Percentiles rank a stretch among this genome's conserved stretches.
Conservation (phyloP, 2,888 invertebrate species). For the Perdita meconis region DNA sequence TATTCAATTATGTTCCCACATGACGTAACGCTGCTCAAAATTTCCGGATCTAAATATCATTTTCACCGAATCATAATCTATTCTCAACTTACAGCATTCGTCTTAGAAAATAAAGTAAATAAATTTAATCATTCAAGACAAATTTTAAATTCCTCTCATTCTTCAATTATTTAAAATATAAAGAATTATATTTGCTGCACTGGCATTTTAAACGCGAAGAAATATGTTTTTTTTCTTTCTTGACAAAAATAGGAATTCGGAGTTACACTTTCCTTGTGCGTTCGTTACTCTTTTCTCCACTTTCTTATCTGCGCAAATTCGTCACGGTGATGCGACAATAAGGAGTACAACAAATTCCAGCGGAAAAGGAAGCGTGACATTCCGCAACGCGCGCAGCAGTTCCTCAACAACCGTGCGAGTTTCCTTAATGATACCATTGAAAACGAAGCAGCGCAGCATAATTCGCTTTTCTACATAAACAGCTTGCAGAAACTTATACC, state of each 20-base stretch:
- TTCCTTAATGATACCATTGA: constrained; percentile 22
- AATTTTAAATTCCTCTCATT: too few species aligned
- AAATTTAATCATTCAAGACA: too few species aligned
- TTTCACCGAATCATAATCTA: too few species aligned
- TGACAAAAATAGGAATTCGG: too few species aligned
- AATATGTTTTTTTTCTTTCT: not conserved
- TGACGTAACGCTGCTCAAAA: too few species aligned
- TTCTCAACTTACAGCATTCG: too few species aligned
- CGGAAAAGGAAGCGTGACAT: constrained; percentile 57
- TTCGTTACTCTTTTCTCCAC: constrained; percentile 31
- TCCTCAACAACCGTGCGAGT: constrained; percentile 25
- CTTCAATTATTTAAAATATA: constrained; percentile 1
- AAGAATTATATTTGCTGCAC: not conserved
- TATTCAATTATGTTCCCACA: too few species aligned
- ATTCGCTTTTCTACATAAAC: not conserved
- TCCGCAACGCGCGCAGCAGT: constrained; percentile 25
- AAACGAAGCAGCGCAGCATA: constrained; percentile 7
- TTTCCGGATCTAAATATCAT: not conserved
- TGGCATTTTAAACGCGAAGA: not conserved
- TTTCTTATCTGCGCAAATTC: constrained; percentile 33
- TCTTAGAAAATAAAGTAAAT: too few species aligned
- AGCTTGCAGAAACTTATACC: too few species aligned
- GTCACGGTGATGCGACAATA: constrained; percentile 48
- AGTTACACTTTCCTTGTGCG: not conserved
- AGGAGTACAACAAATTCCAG: constrained; percentile 49